These are phyloP conservation scores for Sarcophaga peregrina DNA, from an alignment of 1,140 invertebrate species.

Conservation along the genomic window DNA sequence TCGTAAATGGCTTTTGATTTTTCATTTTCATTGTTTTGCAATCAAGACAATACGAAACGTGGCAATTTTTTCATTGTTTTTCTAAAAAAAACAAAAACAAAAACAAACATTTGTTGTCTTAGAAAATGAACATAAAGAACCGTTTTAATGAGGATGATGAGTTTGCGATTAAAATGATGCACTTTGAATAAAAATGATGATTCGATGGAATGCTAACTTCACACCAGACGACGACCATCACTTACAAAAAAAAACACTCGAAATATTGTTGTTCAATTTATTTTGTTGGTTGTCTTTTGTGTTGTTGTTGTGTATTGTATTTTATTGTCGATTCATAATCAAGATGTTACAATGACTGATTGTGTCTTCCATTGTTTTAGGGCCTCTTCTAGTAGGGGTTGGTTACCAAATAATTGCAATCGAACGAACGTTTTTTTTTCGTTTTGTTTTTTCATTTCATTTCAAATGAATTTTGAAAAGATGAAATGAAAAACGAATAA, in stretches of 20 bases:
- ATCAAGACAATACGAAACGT: conserved; percentile 16
- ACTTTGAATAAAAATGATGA: too few species aligned
- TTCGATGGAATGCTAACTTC: too few species aligned
- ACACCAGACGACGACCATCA: not conserved
- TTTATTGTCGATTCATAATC: conserved; percentile 10
- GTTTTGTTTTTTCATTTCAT: not conserved
- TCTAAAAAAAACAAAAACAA: not conserved
- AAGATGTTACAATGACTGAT: conserved; percentile 37
- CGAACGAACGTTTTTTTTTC: not conserved
- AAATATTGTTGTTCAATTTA: not conserved
- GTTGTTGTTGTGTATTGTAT: not conserved
- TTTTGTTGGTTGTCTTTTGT: not conserved
- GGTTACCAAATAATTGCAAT: conserved; percentile 36
- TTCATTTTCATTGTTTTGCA: not conserved
- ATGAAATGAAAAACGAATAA: not conserved
- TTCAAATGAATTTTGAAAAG: conserved; percentile 36
- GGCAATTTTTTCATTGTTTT: conserved; percentile 33
- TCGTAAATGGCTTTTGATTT: not conserved
- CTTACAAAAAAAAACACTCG: not conserved
- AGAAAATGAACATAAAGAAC: not conserved
- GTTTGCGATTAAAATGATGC: conserved; percentile 31
- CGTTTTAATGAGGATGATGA: conserved; percentile 38
- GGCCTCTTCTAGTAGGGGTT: conserved; percentile 32
- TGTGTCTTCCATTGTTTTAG: conserved; percentile 32
- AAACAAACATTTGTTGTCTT: not conserved